Percentiles rank a stretch among this genome's conserved stretches.
These are phyloP conservation scores for Gorilla gorilla DNA, from an alignment of 2,113 vertebrate species.

Conservation along the genomic window DNA sequence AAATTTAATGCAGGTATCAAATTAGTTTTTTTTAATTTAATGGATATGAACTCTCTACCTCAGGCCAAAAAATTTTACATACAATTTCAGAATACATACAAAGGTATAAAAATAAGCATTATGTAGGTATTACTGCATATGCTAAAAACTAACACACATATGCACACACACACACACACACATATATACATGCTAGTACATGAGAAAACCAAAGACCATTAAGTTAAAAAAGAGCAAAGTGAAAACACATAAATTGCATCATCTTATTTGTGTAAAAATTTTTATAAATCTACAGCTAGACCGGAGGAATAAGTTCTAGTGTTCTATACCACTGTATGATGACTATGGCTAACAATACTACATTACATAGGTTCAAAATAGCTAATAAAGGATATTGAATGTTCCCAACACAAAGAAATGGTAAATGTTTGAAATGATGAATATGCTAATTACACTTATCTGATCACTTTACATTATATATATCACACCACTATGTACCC, in stretches of 20 bases:
- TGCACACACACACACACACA: not conserved
- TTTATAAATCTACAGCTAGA: not conserved
- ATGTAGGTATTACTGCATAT: not conserved
- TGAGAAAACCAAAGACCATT: not conserved
- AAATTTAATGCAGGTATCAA: not conserved
- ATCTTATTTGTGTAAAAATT: not conserved
- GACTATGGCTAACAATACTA: not conserved
- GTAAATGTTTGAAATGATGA: not conserved
- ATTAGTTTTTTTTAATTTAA: not conserved
- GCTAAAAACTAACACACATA: not conserved
- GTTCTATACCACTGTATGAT: not conserved
- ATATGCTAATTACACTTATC: not conserved
- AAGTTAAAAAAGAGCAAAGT: not conserved
- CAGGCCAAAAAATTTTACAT: not conserved
- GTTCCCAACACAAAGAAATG: not conserved
- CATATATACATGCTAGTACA: not conserved
- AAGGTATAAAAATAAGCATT: not conserved
- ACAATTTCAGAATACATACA: not conserved
- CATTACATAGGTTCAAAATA: not conserved
- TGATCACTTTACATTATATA: not conserved
- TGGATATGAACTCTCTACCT: not conserved
- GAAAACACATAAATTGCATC: not conserved
- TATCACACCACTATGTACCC: not conserved
- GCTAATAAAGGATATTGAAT: not conserved
- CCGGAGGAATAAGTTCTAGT: not conserved